These are phyloP conservation scores for Lethenteron camtschaticum DNA, from an alignment of 2,113 vertebrate species.

Conservation along the genomic window DNA sequence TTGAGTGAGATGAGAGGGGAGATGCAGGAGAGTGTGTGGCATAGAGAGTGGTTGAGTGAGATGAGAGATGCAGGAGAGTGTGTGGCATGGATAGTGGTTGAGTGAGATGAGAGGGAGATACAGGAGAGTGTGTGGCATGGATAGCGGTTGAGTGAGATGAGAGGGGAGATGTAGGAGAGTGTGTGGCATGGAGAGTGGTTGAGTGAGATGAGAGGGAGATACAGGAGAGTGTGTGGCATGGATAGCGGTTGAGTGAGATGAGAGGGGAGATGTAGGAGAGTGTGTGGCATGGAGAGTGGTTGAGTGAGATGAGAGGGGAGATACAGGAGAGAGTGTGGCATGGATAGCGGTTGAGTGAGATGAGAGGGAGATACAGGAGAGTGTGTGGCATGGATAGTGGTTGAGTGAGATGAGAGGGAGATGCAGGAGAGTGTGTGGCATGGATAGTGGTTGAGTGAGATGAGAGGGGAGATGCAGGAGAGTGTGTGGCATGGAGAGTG, in stretches of 20 bases:
- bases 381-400: background rate
- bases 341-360: background rate
- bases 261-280: constrained; percentile 3
- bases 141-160: background rate
- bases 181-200: background rate
- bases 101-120: background rate
- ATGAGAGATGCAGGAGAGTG: background rate
- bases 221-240: constrained; percentile 14
- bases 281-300: background rate
- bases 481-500: background rate
- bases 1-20: constrained; percentile 9
- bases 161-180: background rate
- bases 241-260: constrained; percentile 3
- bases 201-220: background rate
- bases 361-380: background rate
- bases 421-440: background rate
- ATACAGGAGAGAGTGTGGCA: background rate
- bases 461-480: constrained; percentile 5
- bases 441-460: background rate
- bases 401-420: background rate
- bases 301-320: background rate
- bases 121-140: background rate
- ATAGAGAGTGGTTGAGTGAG: background rate
- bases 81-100: background rate
- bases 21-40: constrained; percentile 6